These are phyloP conservation scores for Panagrolaimus sp. DNA, from an alignment of 1,140 invertebrate genomes.

Conservation along the genomic window DNA sequence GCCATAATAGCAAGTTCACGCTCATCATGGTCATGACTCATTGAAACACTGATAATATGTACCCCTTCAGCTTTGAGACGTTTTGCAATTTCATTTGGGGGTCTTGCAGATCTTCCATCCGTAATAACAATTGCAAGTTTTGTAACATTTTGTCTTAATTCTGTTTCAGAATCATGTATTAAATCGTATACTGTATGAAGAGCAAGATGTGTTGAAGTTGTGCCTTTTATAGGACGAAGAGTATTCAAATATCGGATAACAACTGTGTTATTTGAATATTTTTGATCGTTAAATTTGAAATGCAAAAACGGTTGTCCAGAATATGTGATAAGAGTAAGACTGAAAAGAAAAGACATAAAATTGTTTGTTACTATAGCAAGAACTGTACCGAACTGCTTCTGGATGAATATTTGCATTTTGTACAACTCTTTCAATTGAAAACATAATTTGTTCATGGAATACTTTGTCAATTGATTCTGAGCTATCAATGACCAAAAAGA, in stretches of 20 bases:
- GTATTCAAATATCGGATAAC: slow-evolving; percentile 46
- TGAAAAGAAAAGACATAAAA: slow-evolving; percentile 21
- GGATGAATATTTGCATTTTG: slow-evolving; percentile 57
- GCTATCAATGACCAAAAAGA: slow-evolving; percentile 53
- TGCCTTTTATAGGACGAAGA: slow-evolving; percentile 55
- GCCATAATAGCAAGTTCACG: slow-evolving; percentile 51
- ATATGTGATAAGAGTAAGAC: slow-evolving; percentile 53
- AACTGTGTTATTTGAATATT: slow-evolving; percentile 47
- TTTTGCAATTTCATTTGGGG: slow-evolving; percentile 27
- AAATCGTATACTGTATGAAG: slow-evolving; percentile 45
- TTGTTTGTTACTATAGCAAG: background rate
- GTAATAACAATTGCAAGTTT: slow-evolving; percentile 53
- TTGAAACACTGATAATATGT: slow-evolving; percentile 43
- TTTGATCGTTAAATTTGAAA: slow-evolving; percentile 53
- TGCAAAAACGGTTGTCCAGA: slow-evolving; percentile 54
- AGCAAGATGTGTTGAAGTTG: slow-evolving; percentile 52
- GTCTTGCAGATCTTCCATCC: slow-evolving; percentile 49
- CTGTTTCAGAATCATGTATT: slow-evolving; percentile 40
- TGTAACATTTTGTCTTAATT: slow-evolving; percentile 37
- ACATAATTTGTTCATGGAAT: slow-evolving; percentile 55
- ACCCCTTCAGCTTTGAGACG: slow-evolving; percentile 29
- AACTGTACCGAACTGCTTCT: slow-evolving; percentile 51
- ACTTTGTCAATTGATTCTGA: slow-evolving; percentile 54
- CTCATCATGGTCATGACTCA: slow-evolving; percentile 48
- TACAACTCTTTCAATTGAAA: slow-evolving; percentile 50